Evolutionary conservation across 2,888 invertebrate genomes (phyloP).

Genomic region (Geophilus truncorum): DNA sequence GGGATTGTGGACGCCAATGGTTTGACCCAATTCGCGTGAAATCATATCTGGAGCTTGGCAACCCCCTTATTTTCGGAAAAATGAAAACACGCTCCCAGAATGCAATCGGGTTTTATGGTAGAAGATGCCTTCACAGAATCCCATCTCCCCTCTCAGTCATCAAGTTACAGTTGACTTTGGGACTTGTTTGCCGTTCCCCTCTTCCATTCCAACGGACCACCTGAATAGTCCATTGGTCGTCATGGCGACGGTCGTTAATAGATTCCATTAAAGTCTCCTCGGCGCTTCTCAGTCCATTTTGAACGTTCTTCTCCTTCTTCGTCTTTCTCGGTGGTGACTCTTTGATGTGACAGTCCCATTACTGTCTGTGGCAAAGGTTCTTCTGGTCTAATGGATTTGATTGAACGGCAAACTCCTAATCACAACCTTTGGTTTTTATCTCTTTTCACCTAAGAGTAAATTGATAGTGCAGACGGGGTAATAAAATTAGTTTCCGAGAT

Average conservation of each 20-base stretch:
- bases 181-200: conserved; percentile 13
- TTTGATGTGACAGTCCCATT: conserved; percentile 25
- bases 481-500: neutral
- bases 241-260: neutral
- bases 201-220: conserved; percentile 22
- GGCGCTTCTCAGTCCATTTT: neutral
- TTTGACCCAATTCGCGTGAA: conserved; percentile 15
- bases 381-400: conserved; percentile 21
- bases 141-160: conserved; percentile 1
- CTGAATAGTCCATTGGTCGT: conserved; percentile 14
- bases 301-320: neutral
- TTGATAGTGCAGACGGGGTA: neutral
- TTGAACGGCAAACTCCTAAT: conserved; percentile 15
- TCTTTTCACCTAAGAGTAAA: neutral
- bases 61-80: neutral
- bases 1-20: neutral
- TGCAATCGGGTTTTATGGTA: neutral
- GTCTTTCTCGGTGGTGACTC: neutral
- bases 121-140: neutral
- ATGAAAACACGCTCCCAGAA: neutral
- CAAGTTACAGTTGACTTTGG: conserved; percentile 22
- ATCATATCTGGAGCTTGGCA: neutral
- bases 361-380: conserved; percentile 20
- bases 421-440: conserved; percentile 2
- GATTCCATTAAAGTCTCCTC: conserved; percentile 23